phyloP scores from a whole-genome alignment of 2,888 invertebrate genomes.

The Cerceris ruficornis region DNA sequence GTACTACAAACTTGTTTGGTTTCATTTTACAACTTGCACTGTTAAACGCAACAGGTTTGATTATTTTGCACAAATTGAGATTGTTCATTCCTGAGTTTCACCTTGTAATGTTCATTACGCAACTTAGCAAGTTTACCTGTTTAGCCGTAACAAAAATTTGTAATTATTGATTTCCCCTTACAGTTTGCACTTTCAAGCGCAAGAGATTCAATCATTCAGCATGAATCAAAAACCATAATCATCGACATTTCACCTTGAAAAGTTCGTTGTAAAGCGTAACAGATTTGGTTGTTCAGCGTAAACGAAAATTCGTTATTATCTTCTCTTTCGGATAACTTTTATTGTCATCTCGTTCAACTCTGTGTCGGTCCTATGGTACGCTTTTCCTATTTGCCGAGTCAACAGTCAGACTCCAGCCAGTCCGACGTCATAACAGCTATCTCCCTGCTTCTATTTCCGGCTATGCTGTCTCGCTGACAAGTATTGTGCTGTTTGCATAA shows the following conservation, averaged over 20 bases:
- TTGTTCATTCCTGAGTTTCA: too few species aligned
- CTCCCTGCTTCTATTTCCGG: slow-evolving; percentile 66
- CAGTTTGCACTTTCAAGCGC: too few species aligned
- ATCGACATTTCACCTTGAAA: neutral
- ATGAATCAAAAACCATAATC: too few species aligned
- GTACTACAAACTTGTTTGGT: too few species aligned
- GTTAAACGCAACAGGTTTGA: too few species aligned
- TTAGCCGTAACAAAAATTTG: too few species aligned
- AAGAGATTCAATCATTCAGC: too few species aligned
- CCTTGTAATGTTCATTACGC: too few species aligned
- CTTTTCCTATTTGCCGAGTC: slow-evolving; percentile 67
- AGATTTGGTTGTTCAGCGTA: neutral
- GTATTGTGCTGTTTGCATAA: slow-evolving; percentile 71
- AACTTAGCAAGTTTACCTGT: too few species aligned
- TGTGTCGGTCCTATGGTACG: slow-evolving; percentile 29
- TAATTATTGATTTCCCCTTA: too few species aligned
- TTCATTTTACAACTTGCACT: too few species aligned
- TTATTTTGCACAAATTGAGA: too few species aligned
- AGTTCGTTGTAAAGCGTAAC: neutral
- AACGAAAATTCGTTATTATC: slow-evolving; percentile 39
- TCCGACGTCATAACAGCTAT: slow-evolving; percentile 63
- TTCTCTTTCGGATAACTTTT: slow-evolving; percentile 39
- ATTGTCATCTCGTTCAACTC: slow-evolving; percentile 29
- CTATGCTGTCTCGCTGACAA: slow-evolving; percentile 65
- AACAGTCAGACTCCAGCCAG: slow-evolving; percentile 53